Percentiles rank a stretch among this genome's conserved stretches.
Conservation (phyloP, 2,888 invertebrate species). For the Seladonia tumulorum region DNA sequence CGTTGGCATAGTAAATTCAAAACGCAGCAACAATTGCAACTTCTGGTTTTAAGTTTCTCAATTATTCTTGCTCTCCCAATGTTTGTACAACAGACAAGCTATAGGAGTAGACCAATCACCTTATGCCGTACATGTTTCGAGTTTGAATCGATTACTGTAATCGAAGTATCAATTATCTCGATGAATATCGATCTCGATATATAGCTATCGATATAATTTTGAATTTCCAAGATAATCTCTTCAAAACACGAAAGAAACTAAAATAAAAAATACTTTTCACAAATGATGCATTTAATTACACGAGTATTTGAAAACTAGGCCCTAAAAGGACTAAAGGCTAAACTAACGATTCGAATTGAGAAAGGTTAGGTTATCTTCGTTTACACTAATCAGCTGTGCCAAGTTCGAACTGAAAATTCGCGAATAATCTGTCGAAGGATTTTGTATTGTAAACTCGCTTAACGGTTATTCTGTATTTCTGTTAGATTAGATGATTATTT, state of each 20-base stretch:
- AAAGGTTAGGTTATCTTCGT: slow-evolving; percentile 33
- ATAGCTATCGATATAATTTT: slow-evolving; percentile 6
- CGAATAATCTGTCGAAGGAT: slow-evolving; percentile 17
- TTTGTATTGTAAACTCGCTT: not conserved
- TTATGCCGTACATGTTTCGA: not conserved
- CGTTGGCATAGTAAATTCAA: too few species aligned
- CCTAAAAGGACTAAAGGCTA: not conserved
- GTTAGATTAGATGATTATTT: not conserved
- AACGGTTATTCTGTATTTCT: not conserved
- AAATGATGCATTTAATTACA: not conserved
- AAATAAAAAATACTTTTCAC: not conserved
- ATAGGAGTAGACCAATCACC: too few species aligned
- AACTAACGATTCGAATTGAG: not conserved
- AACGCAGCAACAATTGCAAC: too few species aligned
- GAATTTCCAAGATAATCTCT: slow-evolving; percentile 8
- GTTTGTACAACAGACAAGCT: too few species aligned
- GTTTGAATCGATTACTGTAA: not conserved
- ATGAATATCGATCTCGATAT: not conserved
- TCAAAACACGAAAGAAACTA: not conserved
- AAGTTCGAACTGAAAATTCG: slow-evolving; percentile 9
- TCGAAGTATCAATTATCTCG: not conserved
- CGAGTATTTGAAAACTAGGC: not conserved
- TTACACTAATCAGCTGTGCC: slow-evolving; percentile 24
- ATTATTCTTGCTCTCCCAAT: too few species aligned
- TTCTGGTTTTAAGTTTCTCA: too few species aligned